phyloP scores from a whole-genome alignment of 1,140 invertebrate genomes.

The Pseudomyrmex dendroicus region DNA sequence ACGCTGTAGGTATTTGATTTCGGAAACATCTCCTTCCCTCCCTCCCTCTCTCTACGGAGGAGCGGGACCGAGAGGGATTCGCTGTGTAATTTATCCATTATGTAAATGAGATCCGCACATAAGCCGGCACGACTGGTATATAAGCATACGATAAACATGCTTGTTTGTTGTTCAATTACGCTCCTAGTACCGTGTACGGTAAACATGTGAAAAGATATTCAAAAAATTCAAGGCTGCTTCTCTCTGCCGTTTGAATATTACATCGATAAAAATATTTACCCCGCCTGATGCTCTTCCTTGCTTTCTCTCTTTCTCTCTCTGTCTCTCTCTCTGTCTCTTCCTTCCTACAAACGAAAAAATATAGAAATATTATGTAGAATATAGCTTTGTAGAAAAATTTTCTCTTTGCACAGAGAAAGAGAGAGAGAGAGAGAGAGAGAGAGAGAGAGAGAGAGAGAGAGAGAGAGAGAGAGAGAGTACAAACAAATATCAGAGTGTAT shows the following conservation, averaged over 20 bases:
- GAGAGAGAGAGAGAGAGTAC: too few relatives aligned
- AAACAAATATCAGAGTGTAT: too few relatives aligned
- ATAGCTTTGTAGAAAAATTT: neutral
- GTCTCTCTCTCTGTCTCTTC: too few relatives aligned
- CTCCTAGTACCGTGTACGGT: neutral
- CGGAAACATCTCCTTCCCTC: too few relatives aligned
- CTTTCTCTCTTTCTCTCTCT: too few relatives aligned
- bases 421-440: too few relatives aligned
- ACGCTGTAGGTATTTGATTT: too few relatives aligned
- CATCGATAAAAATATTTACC: slow-evolving; percentile 34
- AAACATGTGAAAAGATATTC: slow-evolving; percentile 24
- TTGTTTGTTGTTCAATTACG: slow-evolving; percentile 22
- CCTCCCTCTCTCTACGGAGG: too few relatives aligned
- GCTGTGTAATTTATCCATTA: slow-evolving; percentile 19
- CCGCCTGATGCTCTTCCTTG: too few relatives aligned
- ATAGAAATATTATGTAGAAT: slow-evolving; percentile 5
- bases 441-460: too few relatives aligned
- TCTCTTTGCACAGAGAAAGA: too few relatives aligned
- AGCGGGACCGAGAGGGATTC: neutral
- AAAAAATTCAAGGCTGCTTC: slow-evolving; percentile 20
- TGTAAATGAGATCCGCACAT: slow-evolving; percentile 4
- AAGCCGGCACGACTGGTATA: neutral
- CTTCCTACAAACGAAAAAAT: neutral
- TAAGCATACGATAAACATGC: neutral
- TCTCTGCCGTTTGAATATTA: neutral